Evolutionary conservation across 2,888 invertebrate genomes (phyloP).

Genomic region (Trissoscelio sp.): DNA sequence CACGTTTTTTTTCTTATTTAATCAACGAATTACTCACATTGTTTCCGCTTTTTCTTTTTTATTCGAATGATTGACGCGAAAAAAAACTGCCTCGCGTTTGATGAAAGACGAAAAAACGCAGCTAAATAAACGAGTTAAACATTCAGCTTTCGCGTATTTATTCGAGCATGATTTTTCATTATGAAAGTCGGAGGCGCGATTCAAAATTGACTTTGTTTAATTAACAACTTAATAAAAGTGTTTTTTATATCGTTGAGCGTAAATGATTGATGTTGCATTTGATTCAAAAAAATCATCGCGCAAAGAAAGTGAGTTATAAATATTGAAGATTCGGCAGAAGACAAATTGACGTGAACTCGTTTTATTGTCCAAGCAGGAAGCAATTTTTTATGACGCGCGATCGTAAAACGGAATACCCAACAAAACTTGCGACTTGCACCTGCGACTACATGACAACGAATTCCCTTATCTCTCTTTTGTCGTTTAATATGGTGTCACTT

Average conservation of each 20-base stretch:
- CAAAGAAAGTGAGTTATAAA: constrained; percentile 51
- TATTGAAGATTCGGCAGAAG: constrained; percentile 46
- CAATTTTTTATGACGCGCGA: constrained; percentile 57
- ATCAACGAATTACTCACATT: not conserved
- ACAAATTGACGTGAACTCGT: constrained; percentile 44
- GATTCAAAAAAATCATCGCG: constrained; percentile 41
- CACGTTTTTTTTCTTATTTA: not conserved
- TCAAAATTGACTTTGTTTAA: constrained; percentile 7
- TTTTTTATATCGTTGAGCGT: constrained; percentile 13
- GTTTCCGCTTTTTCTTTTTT: not conserved
- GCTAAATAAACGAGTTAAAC: not conserved
- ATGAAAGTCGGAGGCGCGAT: not conserved
- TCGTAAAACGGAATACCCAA: constrained; percentile 58
- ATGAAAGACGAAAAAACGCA: not conserved
- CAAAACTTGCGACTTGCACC: constrained; percentile 56
- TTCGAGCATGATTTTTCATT: constrained; percentile 1
- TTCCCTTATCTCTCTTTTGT: constrained; percentile 60
- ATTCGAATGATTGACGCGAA: constrained; percentile 6
- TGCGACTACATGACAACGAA: constrained; percentile 51
- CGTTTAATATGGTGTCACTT: constrained; percentile 63
- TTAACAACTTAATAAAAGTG: constrained; percentile 33
- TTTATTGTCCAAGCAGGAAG: constrained; percentile 50
- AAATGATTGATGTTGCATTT: constrained; percentile 33
- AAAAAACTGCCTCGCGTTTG: not conserved
- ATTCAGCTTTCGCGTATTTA: constrained; percentile 4